Base-by-base conservation (phyloP, 1,140 invertebrate genomes). In the Ylistrum balloti region DNA sequence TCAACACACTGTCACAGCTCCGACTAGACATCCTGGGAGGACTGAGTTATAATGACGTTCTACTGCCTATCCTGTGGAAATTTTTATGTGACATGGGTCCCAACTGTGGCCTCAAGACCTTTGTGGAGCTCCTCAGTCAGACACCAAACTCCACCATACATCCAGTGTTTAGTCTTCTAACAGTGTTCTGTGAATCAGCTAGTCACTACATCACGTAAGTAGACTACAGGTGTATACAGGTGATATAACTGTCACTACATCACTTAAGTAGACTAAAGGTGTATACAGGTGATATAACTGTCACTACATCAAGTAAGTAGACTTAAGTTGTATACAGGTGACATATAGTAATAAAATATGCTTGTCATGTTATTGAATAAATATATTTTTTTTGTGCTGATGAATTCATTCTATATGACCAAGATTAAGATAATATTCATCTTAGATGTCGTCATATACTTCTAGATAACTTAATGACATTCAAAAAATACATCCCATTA, bases 131-230 rank as follows among this genome's bases (percentile, higher is more conserved):
- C 93, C 96, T 99, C 89, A 97, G 97, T 35, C 97, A 97, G 88
- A 98, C 98, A 95, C 97, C 97, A 34, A 98, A 98, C 95, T 97
- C 97, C 91, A 97, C 97, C 32, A 97, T 98, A n/a, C 95, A 96
- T 88, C 95, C 95, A 10, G 93, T 96, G 86, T 97, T 96, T 91
- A 95, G 96, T 89, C 95, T 99, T 96, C 96, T 99, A 3, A 98
- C 99, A 95, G 96, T 99, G 0, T 99, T 99, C 96, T 98, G 98
- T 94, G 99, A 99, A 95, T 98, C 98, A 95, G 99, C 99, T 97
- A 98, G 98, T n/a, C 99, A 99, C 97, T 98, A 99, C 95, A 98
- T 99, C 74, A 99, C 98, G 98, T 99, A 97, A 97, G 98, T 97
- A 93, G 45, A 88, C 38, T 33, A 35, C 33, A 35, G 28, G n/a